A percentile compares a stretch with the other conserved stretches of the same genome.
Conservation (phyloP, 1,140 invertebrate genomes). For the Conus ventricosus region DNA sequence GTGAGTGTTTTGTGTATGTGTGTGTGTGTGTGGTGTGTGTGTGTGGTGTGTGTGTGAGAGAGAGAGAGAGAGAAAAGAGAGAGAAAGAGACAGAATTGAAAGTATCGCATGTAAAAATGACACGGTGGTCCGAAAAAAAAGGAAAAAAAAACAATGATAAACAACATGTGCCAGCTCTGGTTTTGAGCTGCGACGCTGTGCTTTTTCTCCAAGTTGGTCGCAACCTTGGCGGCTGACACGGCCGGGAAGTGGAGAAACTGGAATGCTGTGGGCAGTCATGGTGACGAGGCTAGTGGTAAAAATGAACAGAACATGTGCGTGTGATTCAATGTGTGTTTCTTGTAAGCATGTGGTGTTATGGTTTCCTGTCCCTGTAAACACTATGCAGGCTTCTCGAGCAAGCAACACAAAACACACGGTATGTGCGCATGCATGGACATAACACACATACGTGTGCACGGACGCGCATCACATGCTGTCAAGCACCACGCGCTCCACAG, state of each 20-base stretch:
- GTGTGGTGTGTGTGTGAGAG: too few relatives aligned
- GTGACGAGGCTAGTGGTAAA: constrained; percentile 70
- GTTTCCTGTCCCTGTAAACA: too few relatives aligned
- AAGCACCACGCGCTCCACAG: too few relatives aligned
- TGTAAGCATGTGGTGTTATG: too few relatives aligned
- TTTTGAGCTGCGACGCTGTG: constrained; percentile 85
- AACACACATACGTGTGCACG: not conserved
- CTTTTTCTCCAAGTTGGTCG: constrained; percentile 85
- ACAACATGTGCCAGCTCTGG: constrained; percentile 87
- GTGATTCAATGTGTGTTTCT: too few relatives aligned
- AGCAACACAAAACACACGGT: not conserved
- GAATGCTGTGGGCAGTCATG: constrained; percentile 80
- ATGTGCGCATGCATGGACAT: not conserved
- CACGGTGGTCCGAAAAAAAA: too few relatives aligned
- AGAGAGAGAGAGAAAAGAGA: too few relatives aligned
- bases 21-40: too few relatives aligned
- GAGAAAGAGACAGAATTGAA: too few relatives aligned
- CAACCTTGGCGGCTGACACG: constrained; percentile 81
- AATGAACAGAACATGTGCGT: constrained; percentile 29
- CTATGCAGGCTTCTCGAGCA: too few relatives aligned
- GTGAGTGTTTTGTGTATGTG: too few relatives aligned
- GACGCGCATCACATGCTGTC: too few relatives aligned
- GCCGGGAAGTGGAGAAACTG: constrained; percentile 84
- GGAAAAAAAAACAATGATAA: not conserved
- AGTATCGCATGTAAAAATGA: not conserved